Base-by-base conservation (phyloP, 1,140 invertebrate species). In the Drosophila truncata region DNA sequence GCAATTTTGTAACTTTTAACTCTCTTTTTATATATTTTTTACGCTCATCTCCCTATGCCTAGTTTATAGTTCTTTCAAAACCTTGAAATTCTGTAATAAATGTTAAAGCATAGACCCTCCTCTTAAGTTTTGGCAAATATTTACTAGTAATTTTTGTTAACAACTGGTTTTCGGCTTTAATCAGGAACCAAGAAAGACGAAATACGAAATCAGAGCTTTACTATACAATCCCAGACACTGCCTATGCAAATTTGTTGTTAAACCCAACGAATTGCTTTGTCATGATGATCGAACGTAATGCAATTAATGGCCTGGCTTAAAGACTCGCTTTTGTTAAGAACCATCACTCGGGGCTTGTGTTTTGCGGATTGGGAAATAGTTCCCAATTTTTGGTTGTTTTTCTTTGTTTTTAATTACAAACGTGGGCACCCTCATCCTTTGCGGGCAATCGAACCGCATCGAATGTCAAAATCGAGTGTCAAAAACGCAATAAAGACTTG, bases 381-480 rank as follows among this genome's bases (percentile, higher is more conserved):
- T 49, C 16, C 18, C 14, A 49, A 29, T 42, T 42, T 46, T 2
- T 25, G 4, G 2, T 25, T 3, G 25, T 29, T 29, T 29, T 29
- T 29, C 0, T 3, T 29, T n/a, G n/a, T 8, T 29, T 29, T 33
- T 33, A 42, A 44, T 60, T 44, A 8, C 16, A 44, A 44, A 16
- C 10, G 4, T 6, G 13, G 13, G 13, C 16, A 27, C 25, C 29
- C 33, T 44, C 63, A 18, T 63, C 61, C 61, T 63, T 35, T 20
- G 52, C 52, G 18, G 50, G 50, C 50, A 10, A 23, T 54, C 31
- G 29, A 9, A 5, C 55, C 20, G 35, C 9, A 25, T 25, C 52
- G 65, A 72, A 72, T 46, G 69, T 57, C 69, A 72, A 39, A 55
- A 20, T 11, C 50, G 39, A 69, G 18, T 63, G 66, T 54, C 63